Base-by-base conservation (phyloP, 2,888 invertebrate genomes). In the Temnothorax rugatulus region DNA sequence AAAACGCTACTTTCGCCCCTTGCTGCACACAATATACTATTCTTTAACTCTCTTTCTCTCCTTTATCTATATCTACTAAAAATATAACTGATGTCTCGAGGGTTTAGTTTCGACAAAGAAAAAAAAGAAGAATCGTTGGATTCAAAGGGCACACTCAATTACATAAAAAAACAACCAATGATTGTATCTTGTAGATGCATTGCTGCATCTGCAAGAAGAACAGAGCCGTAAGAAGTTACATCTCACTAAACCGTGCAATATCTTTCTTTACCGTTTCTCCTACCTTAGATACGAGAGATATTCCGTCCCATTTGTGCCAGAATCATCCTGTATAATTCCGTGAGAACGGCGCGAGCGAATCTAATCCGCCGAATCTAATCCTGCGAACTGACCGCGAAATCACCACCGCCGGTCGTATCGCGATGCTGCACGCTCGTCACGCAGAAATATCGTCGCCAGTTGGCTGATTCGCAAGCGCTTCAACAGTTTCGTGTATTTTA, bases 371-470 rank as follows among this genome's bases (percentile, higher is more conserved):
- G 44, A 79, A 79, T 82, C 73, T 74, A 73, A 74, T 82, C 61
- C 52, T 47, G 41, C 41, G 63, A 74, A 82, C 61, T 82, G 61
- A 82, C 82, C 74, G 63, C 83, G 79, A 83, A 69, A 77, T 83
- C 79, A 81, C 82, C 79, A 81, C 82, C 54, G 52, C 66, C 57
- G 38, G 69, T 81, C 81, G 71, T 71, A 84, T 79, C 81, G 69
- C 76, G 73, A 74, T 52, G 73, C 52, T 64, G 68, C 52, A 74
- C 59, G 71, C 83, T 69, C 66, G 75, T 73, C 63, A 57, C 74
- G 47, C 66, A 82, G 79, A 77, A 82, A 84, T 82, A 82, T 61
- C 63, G 74, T 76, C 68, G 64, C 38, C 76, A 66, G 83, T 84
- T 63, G 81, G 82, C 52, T 50, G 64, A 50, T 66, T 74, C 63